Base-by-base conservation (phyloP, 2,888 invertebrate genomes). In the Troides helena region DNA sequence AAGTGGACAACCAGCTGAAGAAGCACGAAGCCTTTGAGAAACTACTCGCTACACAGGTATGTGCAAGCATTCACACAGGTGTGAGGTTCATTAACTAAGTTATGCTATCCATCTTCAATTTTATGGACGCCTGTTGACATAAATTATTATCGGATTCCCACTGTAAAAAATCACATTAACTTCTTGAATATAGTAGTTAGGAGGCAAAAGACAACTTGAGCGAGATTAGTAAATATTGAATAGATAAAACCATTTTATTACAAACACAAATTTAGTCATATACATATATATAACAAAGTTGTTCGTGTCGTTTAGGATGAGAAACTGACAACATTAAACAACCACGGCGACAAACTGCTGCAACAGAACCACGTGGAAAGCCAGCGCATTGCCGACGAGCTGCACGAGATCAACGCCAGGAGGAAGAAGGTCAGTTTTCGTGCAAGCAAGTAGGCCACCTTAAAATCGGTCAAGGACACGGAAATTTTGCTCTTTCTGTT, bases 21-120 rank as follows among this genome's bases (percentile, higher is more conserved):
- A 98, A 98, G 81, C 98, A 99, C 78, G 98, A 98, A 77, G 98
- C 97, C 3, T 99, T 99, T 84, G 98, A 98, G 84, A 98, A 98
- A 80, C 91, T 99, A 0, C 94, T 99, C 10, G 95, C 95, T 18
- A 96, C 97, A 0, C 94, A 94, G 85, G 92, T 91, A 76, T 39
- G 39, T 39, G 39, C 39, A 8, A 10, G 39, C 39, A 8, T 1
- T 1, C 39, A 10, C 10, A 39, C 39, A 39, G 39, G 1, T 39
- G 39, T 39, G 39, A 39, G 10, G 39, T 39, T 39, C 8, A 7
- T 39, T 7, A 39, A 39, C 7, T 39, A 39, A 39, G 39, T 10
- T 10, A 10, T 39, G 39, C 39, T 10, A 8, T 10, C 10, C 7
- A 10, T 10, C 39, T 10, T 8, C 10, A 39, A 7, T 8, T 10